A percentile compares a stretch with the other conserved stretches of the same genome.
These are phyloP conservation scores for Pemphigus obesinymphae DNA, from an alignment of 1,140 invertebrate genomes.

Conservation along the genomic window DNA sequence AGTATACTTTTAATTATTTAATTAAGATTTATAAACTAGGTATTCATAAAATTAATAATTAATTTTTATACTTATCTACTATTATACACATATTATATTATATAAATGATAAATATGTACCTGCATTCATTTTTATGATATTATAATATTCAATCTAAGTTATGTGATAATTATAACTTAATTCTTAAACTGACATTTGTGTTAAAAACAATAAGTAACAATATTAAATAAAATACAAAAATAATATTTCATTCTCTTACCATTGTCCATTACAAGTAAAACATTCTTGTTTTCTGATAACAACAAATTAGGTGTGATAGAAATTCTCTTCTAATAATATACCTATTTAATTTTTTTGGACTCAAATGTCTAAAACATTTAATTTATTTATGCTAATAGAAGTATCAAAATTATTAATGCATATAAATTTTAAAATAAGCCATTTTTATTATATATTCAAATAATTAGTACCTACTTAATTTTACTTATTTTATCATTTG, in stretches of 20 bases:
- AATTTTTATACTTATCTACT: no score
- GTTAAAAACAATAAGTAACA: no score
- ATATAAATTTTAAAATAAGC: neutral
- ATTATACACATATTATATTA: no score
- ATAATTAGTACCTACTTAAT: neutral
- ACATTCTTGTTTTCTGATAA: conserved; percentile 11
- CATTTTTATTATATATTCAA: neutral
- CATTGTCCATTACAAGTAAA: neutral
- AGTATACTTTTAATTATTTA: neutral
- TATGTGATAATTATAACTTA: no score
- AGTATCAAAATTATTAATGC: neutral
- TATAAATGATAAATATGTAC: no score
- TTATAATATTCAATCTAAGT: no score
- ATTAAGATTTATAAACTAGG: no score
- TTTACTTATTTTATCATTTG: no score
- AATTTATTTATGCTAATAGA: neutral
- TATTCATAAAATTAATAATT: no score
- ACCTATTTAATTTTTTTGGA: neutral
- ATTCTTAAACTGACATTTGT: no score
- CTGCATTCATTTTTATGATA: no score
- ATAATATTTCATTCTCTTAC: neutral
- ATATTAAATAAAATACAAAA: neutral
- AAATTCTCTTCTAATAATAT: neutral
- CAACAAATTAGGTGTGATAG: conserved; percentile 20
- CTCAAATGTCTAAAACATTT: neutral